Percentiles rank a stretch among this genome's conserved stretches.
These are phyloP conservation scores for Decapterus maruadsi DNA, from an alignment of 2,797 vertebrate species.

Conservation along the genomic window DNA sequence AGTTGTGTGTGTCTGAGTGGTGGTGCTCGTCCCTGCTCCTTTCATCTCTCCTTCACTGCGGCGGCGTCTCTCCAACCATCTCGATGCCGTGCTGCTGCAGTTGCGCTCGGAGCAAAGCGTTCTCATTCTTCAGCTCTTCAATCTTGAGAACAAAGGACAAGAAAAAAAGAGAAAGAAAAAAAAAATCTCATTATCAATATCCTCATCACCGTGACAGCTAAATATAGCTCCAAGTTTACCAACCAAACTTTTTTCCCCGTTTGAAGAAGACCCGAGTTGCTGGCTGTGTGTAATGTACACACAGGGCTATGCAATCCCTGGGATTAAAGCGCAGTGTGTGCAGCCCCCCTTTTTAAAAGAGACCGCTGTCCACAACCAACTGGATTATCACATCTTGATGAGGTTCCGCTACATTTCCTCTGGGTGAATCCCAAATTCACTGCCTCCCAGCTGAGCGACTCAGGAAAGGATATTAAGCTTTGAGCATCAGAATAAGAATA, in stretches of 20 bases:
- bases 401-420: constrained; percentile 63
- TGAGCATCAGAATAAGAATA: constrained; percentile 70
- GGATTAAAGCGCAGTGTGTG: constrained; percentile 57
- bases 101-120: constrained; percentile 89
- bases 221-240: constrained; percentile 56
- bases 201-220: constrained; percentile 42
- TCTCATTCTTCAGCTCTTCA: constrained; percentile 93
- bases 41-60: constrained; percentile 79
- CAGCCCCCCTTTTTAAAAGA: constrained; percentile 43
- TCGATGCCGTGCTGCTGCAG: constrained; percentile 91
- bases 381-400: constrained; percentile 67
- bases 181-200: constrained; percentile 47
- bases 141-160: constrained; percentile 80
- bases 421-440: constrained; percentile 52
- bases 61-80: constrained; percentile 83
- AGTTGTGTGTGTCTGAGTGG: constrained; percentile 42
- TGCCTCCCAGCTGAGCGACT: constrained; percentile 42
- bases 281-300: constrained; percentile 50
- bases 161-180: not conserved
- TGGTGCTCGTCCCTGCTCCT: constrained; percentile 26
- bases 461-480: constrained; percentile 64
- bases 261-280: constrained; percentile 36
- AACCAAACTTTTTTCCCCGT: constrained; percentile 52
- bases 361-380: constrained; percentile 65
- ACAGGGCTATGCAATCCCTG: constrained; percentile 39